Evolutionary conservation across 2,888 invertebrate species (phyloP), one percentile per base, ranked within the genome.

Genomic region (Oscheius onirici): DNA sequence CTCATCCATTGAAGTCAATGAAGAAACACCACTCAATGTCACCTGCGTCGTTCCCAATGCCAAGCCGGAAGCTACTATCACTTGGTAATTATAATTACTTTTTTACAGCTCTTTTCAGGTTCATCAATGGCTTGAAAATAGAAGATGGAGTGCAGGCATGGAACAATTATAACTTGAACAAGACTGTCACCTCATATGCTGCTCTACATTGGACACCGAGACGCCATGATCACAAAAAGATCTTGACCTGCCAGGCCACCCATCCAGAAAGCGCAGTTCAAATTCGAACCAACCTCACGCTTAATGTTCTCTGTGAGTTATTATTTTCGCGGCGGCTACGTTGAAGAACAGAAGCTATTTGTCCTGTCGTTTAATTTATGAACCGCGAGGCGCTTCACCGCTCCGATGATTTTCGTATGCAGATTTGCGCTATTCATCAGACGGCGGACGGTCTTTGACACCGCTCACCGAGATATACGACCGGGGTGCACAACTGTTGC

Each of bases 1-100:
- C 13, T 70, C 80, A 5, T 57, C 73, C 2, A 79, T 86, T 58
- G 79, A 84, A 44, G 79, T 87, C n/a, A 81, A 81, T 51, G 86
- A 86, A 63, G 81, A 80, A 34, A 77, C 81, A 8, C 70, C 77
- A 6, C 72, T 86, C 26, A 86, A 86, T 60, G 75, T 86, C 34
- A 85, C 86, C 8, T 86, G 86, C 61, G 74, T 83, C 1, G 77
- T 78, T 8, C 79, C 80, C 13, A 81, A 80, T 71, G 82, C 83
- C 3, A 86, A 86, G 67, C 86, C 86, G 0, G 78, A 73, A 17
- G 78, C 81, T 8, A 43, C 72, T 11, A 73, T 84, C 51, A 65
- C 69, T 17, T 84, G 87, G 84, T 81, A 65, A 70, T 52, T 54
- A 40, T 3, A 24, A 61, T 10, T 13, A 11, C 24, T 24, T 22